Evolutionary conservation across 92 coral and sea anemone species (phyloP), one percentile per base, ranked within the genome.

Genomic region (Zoanthus solanderi): DNA sequence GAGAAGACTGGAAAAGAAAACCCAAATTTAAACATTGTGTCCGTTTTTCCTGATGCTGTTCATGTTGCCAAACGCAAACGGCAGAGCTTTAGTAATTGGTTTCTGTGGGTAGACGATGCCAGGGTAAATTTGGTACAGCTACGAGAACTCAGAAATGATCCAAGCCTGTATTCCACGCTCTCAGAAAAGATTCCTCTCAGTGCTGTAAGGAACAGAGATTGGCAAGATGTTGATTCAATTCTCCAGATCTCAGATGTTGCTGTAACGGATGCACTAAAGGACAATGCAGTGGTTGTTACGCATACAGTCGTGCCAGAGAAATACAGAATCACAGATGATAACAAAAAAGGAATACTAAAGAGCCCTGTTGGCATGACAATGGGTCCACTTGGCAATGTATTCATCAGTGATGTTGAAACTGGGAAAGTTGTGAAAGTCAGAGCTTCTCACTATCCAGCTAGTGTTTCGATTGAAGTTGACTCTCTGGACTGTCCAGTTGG

Each of bases 51-150:
- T 2, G 86, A 85, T 90, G 89, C 73, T 16, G 86, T 69, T 18
- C 92, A 84, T 56, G 92, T 90, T 46, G 86, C 89, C 16, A 90
- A 90, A 53, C 47, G 82, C 3, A 85, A 90, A 78, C 87, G 89
- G 14, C 81, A 84, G 13, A 46, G 84, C 30, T 87, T 87, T 16
- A 29, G 54, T 7, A 87, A 87, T 65, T 87, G 84, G 89, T 87
- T 76, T 17, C 52, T 65, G 73, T 72, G 56, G 60, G 80, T 77
- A 45, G 68, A 87, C 69, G 34, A 78, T 45, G 28, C 4, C 56
- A 47, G 89, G 15, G 34, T 76, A 9, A 87, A 61, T 66, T 48
- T 76, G 66, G 89, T 87, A 9, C 89, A 76, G 53, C 89, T 87
- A 6, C 16, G 89, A 28, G 84, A 76, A 18, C 84, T 78, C 46